phyloP scores from a whole-genome alignment of 2,797 vertebrate species.

The Gymnoscopelus braueri region DNA sequence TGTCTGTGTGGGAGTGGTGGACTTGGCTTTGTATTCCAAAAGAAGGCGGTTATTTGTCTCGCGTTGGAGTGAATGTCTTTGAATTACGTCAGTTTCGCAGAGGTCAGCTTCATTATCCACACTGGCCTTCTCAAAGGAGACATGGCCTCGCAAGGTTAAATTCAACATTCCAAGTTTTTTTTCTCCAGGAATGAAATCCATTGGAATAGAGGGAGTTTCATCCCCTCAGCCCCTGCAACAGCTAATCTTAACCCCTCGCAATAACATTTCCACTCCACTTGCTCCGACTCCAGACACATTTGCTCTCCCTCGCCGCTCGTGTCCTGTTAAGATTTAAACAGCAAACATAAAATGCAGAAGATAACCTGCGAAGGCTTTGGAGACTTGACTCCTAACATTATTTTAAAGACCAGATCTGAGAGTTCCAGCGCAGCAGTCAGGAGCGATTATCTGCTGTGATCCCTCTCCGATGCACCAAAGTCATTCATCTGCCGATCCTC shows the following conservation, averaged over 20 bases:
- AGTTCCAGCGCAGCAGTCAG: constrained; percentile 68
- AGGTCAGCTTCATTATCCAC: constrained; percentile 64
- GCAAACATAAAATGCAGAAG: constrained; percentile 82
- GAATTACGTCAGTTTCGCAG: constrained; percentile 56
- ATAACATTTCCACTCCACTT: constrained; percentile 81
- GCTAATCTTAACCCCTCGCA: constrained; percentile 79
- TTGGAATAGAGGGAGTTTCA: constrained; percentile 68
- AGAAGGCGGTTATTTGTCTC: constrained; percentile 58
- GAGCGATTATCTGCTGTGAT: constrained; percentile 84
- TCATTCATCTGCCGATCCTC: constrained; percentile 82
- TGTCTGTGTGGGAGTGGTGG: constrained; percentile 45
- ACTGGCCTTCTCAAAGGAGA: constrained; percentile 44
- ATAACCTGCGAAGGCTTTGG: constrained; percentile 78
- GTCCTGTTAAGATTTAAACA: constrained; percentile 85
- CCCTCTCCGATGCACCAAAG: constrained; percentile 75
- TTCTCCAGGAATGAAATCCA: constrained; percentile 60
- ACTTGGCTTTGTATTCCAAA: constrained; percentile 58
- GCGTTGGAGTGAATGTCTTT: constrained; percentile 54
- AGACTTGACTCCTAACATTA: constrained; percentile 82
- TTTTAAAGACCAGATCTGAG: constrained; percentile 85
- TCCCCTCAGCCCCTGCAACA: constrained; percentile 66
- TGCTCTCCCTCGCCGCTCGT: constrained; percentile 77
- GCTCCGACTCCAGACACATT: constrained; percentile 81
- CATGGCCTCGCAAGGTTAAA: constrained; percentile 68
- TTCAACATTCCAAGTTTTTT: constrained; percentile 60